A percentile compares a stretch with the other conserved stretches of the same genome.
Conservation (phyloP, 2,797 vertebrate genomes). For the Aplochiton taeniatus region DNA sequence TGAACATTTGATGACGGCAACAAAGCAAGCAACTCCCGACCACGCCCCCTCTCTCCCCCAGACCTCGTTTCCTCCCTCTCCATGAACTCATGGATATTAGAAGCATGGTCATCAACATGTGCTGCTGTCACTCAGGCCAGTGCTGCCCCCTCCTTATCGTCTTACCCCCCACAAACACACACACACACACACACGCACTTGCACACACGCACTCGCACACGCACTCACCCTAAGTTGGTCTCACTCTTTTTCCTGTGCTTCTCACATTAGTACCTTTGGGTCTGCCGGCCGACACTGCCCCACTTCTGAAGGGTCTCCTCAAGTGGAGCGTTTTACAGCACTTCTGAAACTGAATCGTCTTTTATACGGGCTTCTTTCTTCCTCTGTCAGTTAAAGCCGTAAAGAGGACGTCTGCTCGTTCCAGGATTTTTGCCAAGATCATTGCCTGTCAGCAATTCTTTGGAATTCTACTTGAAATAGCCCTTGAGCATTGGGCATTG, state of each 20-base stretch:
- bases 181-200: too few relatives aligned
- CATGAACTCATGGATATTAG: constrained; percentile 69
- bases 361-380: constrained; percentile 40
- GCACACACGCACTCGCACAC: too few relatives aligned
- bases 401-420: constrained; percentile 47
- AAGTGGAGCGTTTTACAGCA: constrained; percentile 47
- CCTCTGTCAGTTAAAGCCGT: constrained; percentile 41
- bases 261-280: constrained; percentile 73
- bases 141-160: constrained; percentile 68
- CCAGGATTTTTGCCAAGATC: constrained; percentile 49
- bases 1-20: constrained; percentile 63
- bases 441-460: constrained; percentile 50
- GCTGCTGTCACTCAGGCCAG: constrained; percentile 78
- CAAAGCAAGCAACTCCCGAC: constrained; percentile 50
- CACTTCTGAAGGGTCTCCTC: constrained; percentile 64
- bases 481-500: constrained; percentile 43
- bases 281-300: constrained; percentile 62
- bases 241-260: constrained; percentile 74
- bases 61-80: constrained; percentile 36
- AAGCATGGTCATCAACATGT: constrained; percentile 70
- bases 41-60: constrained; percentile 30
- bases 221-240: constrained; percentile 54
- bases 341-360: constrained; percentile 47
- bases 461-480: constrained; percentile 72
- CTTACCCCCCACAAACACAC: constrained; percentile 59